Conservation (phyloP, 2,797 vertebrate genomes). For the Pitangus sulphuratus region DNA sequence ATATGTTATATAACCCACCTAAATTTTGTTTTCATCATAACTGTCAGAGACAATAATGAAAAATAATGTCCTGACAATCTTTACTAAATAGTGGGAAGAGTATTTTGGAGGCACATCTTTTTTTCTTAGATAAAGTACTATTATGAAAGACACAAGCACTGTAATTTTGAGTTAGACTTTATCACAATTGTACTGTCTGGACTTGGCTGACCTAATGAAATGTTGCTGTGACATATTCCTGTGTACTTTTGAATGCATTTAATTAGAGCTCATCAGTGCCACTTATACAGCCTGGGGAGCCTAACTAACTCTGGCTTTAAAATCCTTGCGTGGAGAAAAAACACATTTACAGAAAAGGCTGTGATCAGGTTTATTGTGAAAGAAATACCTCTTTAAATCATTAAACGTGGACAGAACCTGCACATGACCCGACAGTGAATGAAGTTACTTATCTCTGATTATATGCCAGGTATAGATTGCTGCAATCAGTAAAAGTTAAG, state of each 20-base stretch:
- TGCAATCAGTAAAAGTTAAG: not conserved
- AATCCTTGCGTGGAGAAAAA: not conserved
- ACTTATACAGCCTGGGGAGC: not conserved
- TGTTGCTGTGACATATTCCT: not conserved
- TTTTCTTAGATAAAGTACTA: not conserved
- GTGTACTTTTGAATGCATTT: not conserved
- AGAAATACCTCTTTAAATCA: not conserved
- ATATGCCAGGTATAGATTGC: not conserved
- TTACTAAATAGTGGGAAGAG: not conserved
- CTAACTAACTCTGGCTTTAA: not conserved
- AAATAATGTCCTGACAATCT: not conserved
- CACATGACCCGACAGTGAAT: not conserved
- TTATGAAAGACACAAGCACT: not conserved
- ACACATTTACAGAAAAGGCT: not conserved
- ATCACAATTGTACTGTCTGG: not conserved
- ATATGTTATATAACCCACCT: not conserved
- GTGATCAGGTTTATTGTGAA: not conserved
- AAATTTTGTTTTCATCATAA: not conserved
- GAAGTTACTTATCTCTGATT: not conserved
- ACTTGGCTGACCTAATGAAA: not conserved
- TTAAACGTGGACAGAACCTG: not conserved
- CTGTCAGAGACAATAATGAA: not conserved
- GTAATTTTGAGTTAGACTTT: not conserved
- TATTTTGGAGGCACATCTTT: rapidly evolving
- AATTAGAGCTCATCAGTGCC: not conserved